These are phyloP conservation scores for Phenganax stokvisi DNA, from an alignment of 92 coral and sea anemone species.

Conservation along the genomic window DNA sequence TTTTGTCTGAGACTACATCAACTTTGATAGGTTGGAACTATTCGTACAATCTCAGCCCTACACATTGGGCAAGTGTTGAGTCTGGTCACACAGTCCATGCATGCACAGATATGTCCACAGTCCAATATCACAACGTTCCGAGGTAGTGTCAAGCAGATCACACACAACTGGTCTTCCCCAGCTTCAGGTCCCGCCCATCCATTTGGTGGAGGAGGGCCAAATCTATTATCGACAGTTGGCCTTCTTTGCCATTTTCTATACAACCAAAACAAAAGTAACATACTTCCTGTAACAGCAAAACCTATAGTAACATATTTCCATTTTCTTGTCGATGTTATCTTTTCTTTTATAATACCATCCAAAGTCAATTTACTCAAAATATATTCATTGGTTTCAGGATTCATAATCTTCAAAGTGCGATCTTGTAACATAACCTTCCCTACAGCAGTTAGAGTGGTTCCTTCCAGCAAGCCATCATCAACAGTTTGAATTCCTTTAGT, in stretches of 20 bases:
- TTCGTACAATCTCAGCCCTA: constrained; percentile 64
- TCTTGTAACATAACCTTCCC: constrained; percentile 70
- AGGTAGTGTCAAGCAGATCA: constrained; percentile 76
- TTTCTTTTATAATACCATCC: constrained; percentile 65
- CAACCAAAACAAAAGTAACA: constrained; percentile 59
- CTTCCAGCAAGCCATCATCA: constrained; percentile 72
- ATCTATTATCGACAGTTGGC: constrained; percentile 10
- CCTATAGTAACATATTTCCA: constrained; percentile 69
- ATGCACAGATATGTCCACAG: constrained; percentile 94
- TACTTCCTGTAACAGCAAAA: constrained; percentile 74
- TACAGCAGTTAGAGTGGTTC: constrained; percentile 72
- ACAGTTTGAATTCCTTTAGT: constrained; percentile 85
- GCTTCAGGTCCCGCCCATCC: constrained; percentile 32
- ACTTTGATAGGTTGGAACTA: constrained; percentile 65
- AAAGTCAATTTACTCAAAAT: constrained; percentile 65
- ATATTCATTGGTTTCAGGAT: constrained; percentile 66
- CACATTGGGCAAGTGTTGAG: constrained; percentile 83
- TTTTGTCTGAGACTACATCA: background rate
- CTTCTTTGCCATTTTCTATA: constrained; percentile 63
- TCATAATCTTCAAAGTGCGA: constrained; percentile 58
- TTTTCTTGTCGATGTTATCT: constrained; percentile 51
- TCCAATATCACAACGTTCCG: constrained; percentile 89
- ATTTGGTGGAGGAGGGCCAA: constrained; percentile 40
- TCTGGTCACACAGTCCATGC: constrained; percentile 64
- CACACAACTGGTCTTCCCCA: constrained; percentile 58